Base-by-base conservation (phyloP, 2,113 vertebrate genomes). In the Tragulus kanchil region DNA sequence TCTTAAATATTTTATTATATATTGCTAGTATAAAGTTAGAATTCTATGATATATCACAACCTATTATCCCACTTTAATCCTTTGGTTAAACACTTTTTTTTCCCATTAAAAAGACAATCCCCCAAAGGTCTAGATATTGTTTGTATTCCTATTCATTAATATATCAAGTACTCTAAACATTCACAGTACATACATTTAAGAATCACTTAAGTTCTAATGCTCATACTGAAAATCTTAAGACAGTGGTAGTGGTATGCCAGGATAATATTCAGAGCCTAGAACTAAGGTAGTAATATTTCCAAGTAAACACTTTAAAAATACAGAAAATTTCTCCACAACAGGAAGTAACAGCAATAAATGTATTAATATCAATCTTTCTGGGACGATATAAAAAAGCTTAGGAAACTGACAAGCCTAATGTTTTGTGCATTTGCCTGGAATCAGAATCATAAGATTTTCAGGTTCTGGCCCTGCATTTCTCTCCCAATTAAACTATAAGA, bases 1-100 rank as follows among this genome's bases (percentile, higher is more conserved):
- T 97, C 96, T 98, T 96, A 98, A 98, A 97, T 97, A 98, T 97
- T 98, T 98, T 95, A 98, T 98, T 97, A 98, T 19, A 95, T 85
- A 91, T 61, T 96, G 25, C 86, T 83, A 92, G 81, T 88, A 97
- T 97, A 98, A 98, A 95, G 96, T 81, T 92, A 97, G 78, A 98
- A 97, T 97, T 96, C 90, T 97, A 91, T 31, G 89, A 93, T 50
- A 97, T 75, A 97, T 81, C 84, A 96, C 19, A 92, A 98, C 78
- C 64, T 93, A 93, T 59, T 85, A 96, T 5, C 3, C 64, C 2
- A 94, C 48, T 96, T 90, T 69, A 93, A 86, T 31, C 56, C 64
- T 94, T 62, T 95, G 89, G 89, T 67, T 96, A 97, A 6, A 69
- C 17, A 88, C 28, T 84, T 85, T 96, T 16, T 90, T 84, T 52